phyloP scores from a whole-genome alignment of 2,888 invertebrate species.

The Tenthredo mesomela region DNA sequence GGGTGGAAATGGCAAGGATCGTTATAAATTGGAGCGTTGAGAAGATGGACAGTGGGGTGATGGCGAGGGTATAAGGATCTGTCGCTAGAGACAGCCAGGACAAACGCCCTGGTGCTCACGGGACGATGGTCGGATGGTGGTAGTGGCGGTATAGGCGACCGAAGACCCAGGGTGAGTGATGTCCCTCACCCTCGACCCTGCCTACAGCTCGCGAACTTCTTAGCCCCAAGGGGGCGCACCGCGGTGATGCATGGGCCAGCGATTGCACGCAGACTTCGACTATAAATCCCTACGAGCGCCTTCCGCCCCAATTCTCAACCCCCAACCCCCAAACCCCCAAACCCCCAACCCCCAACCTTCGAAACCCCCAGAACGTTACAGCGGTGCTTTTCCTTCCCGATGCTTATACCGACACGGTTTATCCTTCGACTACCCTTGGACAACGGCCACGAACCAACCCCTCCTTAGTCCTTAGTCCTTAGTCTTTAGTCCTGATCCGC shows the following conservation, averaged over 20 bases:
- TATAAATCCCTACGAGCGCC: conserved; percentile 65
- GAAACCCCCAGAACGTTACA: not conserved
- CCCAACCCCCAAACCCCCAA: conserved; percentile 1
- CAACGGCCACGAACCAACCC: not conserved
- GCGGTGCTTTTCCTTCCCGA: not conserved
- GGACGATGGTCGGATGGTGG: conserved; percentile 16
- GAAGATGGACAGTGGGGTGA: conserved; percentile 51
- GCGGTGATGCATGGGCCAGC: conserved; percentile 66
- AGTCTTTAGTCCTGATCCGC: not conserved
- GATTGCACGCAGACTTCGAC: conserved; percentile 69
- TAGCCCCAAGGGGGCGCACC: conserved; percentile 56
- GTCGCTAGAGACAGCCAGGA: conserved; percentile 58
- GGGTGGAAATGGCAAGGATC: not conserved
- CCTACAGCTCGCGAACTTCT: conserved; percentile 61
- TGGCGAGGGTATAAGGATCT: conserved; percentile 54
- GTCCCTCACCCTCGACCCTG: conserved; percentile 60
- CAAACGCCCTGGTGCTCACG: conserved; percentile 56
- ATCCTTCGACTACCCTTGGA: not conserved
- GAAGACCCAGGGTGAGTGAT: conserved; percentile 56
- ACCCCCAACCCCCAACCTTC: not conserved
- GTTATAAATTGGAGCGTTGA: conserved; percentile 52
- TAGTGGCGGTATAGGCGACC: conserved; percentile 26
- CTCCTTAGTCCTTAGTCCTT: too few species aligned
- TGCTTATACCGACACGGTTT: not conserved
- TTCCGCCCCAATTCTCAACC: conserved; percentile 56